A percentile compares a stretch with the other conserved stretches of the same genome.
Evolutionary conservation across 2,113 vertebrate genomes (phyloP).

Genomic region (Crypturellus undulatus): DNA sequence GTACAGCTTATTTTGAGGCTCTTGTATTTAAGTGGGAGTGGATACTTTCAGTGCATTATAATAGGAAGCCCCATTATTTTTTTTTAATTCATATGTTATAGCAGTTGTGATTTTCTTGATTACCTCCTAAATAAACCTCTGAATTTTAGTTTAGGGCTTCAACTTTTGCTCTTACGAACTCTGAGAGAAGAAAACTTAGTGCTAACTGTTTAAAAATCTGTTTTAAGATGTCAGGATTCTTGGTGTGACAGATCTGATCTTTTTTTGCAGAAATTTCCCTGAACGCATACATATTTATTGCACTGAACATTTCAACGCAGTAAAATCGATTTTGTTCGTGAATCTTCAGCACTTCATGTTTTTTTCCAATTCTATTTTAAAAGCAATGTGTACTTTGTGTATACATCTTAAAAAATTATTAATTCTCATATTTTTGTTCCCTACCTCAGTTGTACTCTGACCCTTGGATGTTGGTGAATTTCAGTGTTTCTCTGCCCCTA

Average conservation of each 20-base stretch:
- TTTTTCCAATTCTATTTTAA: background rate
- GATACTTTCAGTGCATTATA: background rate
- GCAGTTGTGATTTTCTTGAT: background rate
- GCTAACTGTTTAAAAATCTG: background rate
- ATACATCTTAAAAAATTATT: background rate
- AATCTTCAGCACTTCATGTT: background rate
- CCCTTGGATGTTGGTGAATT: conserved; percentile 11
- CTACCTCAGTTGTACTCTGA: background rate
- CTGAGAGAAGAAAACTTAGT: background rate
- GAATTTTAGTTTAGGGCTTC: background rate
- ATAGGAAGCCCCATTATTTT: background rate
- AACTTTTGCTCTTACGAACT: background rate
- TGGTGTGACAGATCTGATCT: background rate
- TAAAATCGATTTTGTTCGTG: background rate
- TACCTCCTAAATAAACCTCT: background rate
- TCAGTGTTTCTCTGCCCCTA: conserved; percentile 26
- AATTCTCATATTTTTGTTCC: background rate
- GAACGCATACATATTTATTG: background rate
- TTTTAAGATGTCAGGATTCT: background rate
- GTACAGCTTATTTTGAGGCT: too few species aligned
- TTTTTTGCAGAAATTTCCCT: background rate
- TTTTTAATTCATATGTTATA: background rate
- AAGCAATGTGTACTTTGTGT: background rate
- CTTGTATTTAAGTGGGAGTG: background rate
- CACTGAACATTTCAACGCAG: background rate